Percentiles rank a stretch among this genome's conserved stretches.
Conservation (phyloP, 1,140 invertebrate genomes). For the Dendroctonus valens region DNA sequence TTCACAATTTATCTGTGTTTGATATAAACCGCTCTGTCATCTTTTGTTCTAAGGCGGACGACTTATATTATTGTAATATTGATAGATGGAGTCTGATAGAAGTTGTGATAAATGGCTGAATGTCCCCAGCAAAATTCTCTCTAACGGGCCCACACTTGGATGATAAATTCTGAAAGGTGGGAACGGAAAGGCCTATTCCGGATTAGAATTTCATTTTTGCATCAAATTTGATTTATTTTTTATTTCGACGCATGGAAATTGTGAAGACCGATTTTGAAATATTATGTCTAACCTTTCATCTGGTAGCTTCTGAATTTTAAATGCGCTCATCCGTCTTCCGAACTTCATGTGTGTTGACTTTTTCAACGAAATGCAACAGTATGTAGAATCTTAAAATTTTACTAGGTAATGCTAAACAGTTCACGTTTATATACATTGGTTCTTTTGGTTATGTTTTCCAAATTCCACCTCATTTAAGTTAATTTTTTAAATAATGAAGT, state of each 20-base stretch:
- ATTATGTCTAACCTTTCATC: constrained; percentile 31
- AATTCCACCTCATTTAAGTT: no score
- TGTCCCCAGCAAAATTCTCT: constrained; percentile 43
- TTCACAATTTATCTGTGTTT: constrained; percentile 23
- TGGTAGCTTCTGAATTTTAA: constrained; percentile 29
- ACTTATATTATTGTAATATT: constrained; percentile 43
- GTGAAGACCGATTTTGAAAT: constrained; percentile 31
- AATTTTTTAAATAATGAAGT: no score
- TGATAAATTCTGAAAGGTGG: constrained; percentile 44
- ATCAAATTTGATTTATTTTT: constrained; percentile 44
- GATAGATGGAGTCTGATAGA: constrained; percentile 44
- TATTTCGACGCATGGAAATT: constrained; percentile 25
- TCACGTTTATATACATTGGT: no score
- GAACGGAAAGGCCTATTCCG: constrained; percentile 36
- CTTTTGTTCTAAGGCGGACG: constrained; percentile 41
- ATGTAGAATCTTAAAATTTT: not conserved
- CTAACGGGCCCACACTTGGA: constrained; percentile 34
- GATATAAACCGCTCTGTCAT: constrained; percentile 36
- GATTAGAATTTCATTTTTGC: constrained; percentile 45
- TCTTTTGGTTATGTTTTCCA: no score
- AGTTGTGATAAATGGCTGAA: constrained; percentile 41
- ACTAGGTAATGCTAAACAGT: no score
- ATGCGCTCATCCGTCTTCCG: constrained; percentile 4
- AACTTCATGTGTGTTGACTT: not conserved
- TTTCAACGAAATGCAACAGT: not conserved